Evolutionary conservation across 2,797 vertebrate genomes (phyloP), one percentile per base, ranked within the genome.

Genomic region (Microchirus variegatus): DNA sequence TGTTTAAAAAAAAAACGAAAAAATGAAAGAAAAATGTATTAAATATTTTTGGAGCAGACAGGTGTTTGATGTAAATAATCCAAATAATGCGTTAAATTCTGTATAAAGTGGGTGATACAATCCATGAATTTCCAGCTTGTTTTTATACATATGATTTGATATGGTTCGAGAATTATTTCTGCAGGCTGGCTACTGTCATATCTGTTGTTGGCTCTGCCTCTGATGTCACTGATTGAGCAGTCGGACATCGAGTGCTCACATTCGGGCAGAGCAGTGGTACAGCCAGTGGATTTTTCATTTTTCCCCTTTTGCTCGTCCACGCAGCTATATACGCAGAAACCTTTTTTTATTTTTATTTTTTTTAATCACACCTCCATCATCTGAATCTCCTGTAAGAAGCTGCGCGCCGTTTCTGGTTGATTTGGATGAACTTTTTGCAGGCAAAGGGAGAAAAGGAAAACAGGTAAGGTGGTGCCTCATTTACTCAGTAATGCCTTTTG

Each of bases 211-310:
- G 63, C 73, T 75, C 68, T 81, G 51, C 70, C 79, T 87, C 86
- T 93, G 90, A 92, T 91, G 89, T 91, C 91, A 91, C 80, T 82
- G 81, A 76, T 56, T 79, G 85, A 83, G 83, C 85, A 79, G 83
- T 82, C 84, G 77, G 81, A 77, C 78, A 85, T 81, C 62, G 78
- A 85, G 84, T 67, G 83, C 79, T 82, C 87, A 82, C 69, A 67
- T 65, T 56, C 68, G 73, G 81, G 73, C 78, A 85, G 31, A 31
- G 75, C 73, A 43, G 81, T 82, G 79, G 57, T 75, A 77, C 88
- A 70, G 70, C 10, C 75, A 72, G 69, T 18, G 59, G 19, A 15
- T 75, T 40, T 40, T 63, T 31, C 31, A 5, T 31, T 31, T 31
- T 31, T 31, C 8, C 31, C 7, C 1, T 31, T 31, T 53, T 37